These are phyloP conservation scores for Cryptus armator DNA, from an alignment of 2,888 invertebrate species.

Conservation along the genomic window DNA sequence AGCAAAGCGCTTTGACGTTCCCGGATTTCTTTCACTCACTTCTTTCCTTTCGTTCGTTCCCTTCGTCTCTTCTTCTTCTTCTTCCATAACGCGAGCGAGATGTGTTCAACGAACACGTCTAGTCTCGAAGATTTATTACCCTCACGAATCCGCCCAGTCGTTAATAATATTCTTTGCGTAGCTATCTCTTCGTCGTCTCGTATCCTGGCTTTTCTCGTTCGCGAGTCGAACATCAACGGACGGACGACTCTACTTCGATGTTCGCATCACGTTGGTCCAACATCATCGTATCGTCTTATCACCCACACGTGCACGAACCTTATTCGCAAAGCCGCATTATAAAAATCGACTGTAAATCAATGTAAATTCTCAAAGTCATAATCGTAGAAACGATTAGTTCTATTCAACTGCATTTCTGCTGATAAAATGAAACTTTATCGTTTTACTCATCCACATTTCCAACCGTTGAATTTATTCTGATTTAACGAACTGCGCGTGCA, in stretches of 20 bases:
- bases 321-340: neutral
- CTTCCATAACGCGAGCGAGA: slow-evolving; percentile 39
- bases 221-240: slow-evolving; percentile 43
- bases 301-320: neutral
- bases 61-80: slow-evolving; percentile 5
- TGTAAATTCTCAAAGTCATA: too few species aligned
- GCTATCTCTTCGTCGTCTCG: slow-evolving; percentile 43
- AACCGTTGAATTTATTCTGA: too few species aligned
- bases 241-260: slow-evolving; percentile 1
- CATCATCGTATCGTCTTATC: neutral
- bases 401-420: too few species aligned
- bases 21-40: slow-evolving; percentile 52
- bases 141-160: slow-evolving; percentile 64
- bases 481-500: too few species aligned
- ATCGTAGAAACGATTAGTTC: too few species aligned
- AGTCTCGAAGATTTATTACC: slow-evolving; percentile 63
- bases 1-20: slow-evolving; percentile 44
- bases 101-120: slow-evolving; percentile 57
- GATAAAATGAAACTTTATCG: too few species aligned
- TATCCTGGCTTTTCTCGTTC: slow-evolving; percentile 50
- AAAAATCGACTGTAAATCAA: too few species aligned
- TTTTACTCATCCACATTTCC: too few species aligned
- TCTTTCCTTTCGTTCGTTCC: slow-evolving; percentile 28
- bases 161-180: slow-evolving; percentile 67
- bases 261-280: neutral